Evolutionary conservation across 2,888 invertebrate genomes (phyloP), one percentile per base, ranked within the genome.

Genomic region (Aromia moschata): DNA sequence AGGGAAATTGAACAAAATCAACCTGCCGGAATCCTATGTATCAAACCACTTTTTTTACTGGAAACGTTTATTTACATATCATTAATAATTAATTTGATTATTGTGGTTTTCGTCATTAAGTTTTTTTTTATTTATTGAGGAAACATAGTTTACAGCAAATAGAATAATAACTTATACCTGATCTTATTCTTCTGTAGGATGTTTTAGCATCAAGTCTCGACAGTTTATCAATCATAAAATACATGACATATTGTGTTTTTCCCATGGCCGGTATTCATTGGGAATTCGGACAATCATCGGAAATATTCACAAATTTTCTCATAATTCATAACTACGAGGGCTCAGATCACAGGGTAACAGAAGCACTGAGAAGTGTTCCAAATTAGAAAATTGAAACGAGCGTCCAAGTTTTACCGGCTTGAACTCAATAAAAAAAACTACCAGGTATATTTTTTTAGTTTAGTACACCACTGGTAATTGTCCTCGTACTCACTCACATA

Each of bases 281-380:
- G n/a, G n/a, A n/a, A n/a, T n/a, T n/a, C 25, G 25, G 7, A 3
- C 44, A 20, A 7, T 25, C 25, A 25, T 25, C 25, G 4, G 17
- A 20, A 56, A 60, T 70, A 72, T 70, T 73, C 68, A 73, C 65
- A 71, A n/a, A 75, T 71, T 76, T 75, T 74, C 77, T 77, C 78
- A 80, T 80, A 80, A 79, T 80, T 80, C 80, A 80, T 80, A 80
- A 80, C 77, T 78, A 77, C 76, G 74, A 79, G 79, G 79, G 78
- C 79, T 76, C 75, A 71, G 61, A 54, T 73, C 69, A 68, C 77
- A 80, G 78, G 79, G 70, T 66, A 66, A 60, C 78, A 80, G 74
- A 73, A 76, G 65, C 20, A 25, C 38, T 55, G 73, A 69, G 70
- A 75, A 65, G 70, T 71, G 16, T 9, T n/a, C n/a, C 11, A 17